A percentile compares a stretch with the other conserved stretches of the same genome.
Evolutionary conservation across 1,140 invertebrate genomes (phyloP).

Genomic region (Lasioglossum albipes): DNA sequence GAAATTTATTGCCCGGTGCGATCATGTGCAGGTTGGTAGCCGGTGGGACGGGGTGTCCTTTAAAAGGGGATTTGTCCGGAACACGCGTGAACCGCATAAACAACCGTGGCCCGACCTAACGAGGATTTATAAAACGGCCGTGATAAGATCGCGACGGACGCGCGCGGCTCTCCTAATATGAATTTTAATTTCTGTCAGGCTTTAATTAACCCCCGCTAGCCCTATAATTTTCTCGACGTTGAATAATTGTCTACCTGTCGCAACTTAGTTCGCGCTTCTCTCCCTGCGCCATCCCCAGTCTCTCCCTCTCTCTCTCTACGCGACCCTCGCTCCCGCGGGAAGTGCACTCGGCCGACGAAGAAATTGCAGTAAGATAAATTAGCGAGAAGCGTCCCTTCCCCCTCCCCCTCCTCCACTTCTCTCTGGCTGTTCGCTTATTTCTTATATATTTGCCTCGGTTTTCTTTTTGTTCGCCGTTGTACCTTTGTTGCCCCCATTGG

Average conservation of each 20-base stretch:
- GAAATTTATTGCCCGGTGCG: constrained; percentile 1
- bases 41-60: background rate
- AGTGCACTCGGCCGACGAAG: constrained; percentile 24
- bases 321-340: background rate
- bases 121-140: constrained; percentile 53
- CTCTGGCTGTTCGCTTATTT: background rate
- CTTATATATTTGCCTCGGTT: background rate
- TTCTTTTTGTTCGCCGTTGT: no score
- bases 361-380: constrained; percentile 61
- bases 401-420: no score
- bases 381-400: constrained; percentile 1
- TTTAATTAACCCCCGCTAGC: constrained; percentile 57
- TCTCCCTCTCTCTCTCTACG: background rate
- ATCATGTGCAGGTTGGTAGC: background rate
- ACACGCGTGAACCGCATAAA: constrained; percentile 36
- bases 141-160: constrained; percentile 48
- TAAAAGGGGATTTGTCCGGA: background rate
- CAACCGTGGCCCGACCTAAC: constrained; percentile 23
- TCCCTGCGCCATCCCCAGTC: background rate
- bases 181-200: constrained; percentile 62
- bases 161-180: constrained; percentile 41
- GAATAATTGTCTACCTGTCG: constrained; percentile 64
- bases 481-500: no score
- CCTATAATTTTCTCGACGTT: constrained; percentile 62
- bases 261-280: constrained; percentile 54